Evolutionary conservation across 2,113 vertebrate genomes (phyloP), one percentile per base, ranked within the genome.

Genomic region (Zosterops lateralis): DNA sequence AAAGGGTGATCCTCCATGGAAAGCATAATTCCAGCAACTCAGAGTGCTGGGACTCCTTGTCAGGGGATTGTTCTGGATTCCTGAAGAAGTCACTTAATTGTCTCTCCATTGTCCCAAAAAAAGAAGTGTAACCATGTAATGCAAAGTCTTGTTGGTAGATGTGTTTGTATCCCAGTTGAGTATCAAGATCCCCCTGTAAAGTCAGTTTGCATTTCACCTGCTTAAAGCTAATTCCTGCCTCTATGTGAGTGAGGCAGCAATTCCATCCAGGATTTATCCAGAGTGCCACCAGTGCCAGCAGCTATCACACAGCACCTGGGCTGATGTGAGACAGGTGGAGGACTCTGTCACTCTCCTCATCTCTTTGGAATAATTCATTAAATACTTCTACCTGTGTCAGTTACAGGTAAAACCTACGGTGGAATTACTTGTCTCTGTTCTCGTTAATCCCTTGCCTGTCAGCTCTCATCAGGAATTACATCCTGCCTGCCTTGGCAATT

Each of bases 401-500:
- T 74, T 64, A 42, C 92, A 85, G 87, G 95, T 96, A 78, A 76
- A 96, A 86, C 32, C 75, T 17, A 64, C 0, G 3, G 32, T 81
- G 82, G 84, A 92, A 93, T 95, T 77, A 74, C 60, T 92, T 89
- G 78, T 92, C 89, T 92, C 31, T 95, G n/a, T 77, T 92, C 91
- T 71, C 22, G 28, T 83, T 97, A 97, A 96, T 96, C 94, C 91
- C 60, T 29, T 85, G 95, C 91, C 93, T 96, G 96, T 92, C 96
- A 97, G 89, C 78, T 94, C 92, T 95, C 87, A 77, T 91, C 94
- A 95, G 91, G 81, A 84, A 76, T 95, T 95, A 93, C 89, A 76
- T 89, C 54, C 75, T 87, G 84, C 79, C 93, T 77, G 91, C 89
- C 75, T 19, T 65, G 45, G 71, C 89, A 82, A 25, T 67, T 85